Conservation (phyloP, 35 echinoderm and acorn worm species). For the Holothuria glaberrima region DNA sequence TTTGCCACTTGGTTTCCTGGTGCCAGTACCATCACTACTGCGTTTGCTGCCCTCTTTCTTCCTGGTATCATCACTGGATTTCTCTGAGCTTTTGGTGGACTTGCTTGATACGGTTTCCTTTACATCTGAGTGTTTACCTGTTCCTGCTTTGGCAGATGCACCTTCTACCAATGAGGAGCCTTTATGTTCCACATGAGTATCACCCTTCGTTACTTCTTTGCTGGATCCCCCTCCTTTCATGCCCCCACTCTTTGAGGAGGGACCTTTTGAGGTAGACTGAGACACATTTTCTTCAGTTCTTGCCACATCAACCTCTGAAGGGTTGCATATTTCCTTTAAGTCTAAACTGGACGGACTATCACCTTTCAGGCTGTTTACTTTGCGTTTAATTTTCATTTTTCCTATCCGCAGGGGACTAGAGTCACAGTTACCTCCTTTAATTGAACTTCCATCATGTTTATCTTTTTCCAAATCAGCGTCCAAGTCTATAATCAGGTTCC, state of each 20-base stretch:
- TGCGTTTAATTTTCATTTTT: conserved; percentile 99
- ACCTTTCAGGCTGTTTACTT: conserved; percentile 81
- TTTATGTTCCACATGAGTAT: background rate
- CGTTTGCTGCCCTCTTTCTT: conserved; percentile 67
- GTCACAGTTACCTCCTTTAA: conserved; percentile 45
- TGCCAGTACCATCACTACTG: conserved; percentile 41
- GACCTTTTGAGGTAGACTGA: background rate
- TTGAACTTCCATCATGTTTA: conserved; percentile 64
- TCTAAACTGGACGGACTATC: conserved; percentile 54
- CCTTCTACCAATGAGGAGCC: background rate
- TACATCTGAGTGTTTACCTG: background rate
- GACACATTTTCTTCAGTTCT: conserved; percentile 51
- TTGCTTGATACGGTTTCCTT: conserved; percentile 3
- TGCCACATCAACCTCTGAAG: background rate
- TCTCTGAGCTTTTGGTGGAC: conserved; percentile 20
- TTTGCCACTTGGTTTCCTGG: conserved; percentile 81
- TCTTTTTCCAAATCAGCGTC: conserved; percentile 99
- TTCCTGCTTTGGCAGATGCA: background rate
- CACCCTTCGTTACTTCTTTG: conserved; percentile 1
- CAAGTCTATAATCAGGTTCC: conserved; percentile 97
- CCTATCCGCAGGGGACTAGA: conserved; percentile 93
- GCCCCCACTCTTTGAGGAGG: conserved; percentile 15
- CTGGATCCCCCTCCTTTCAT: conserved; percentile 8
- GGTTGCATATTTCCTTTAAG: conserved; percentile 33
- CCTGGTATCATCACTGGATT: conserved; percentile 35